Evolutionary conservation across 2,797 vertebrate species (phyloP).

Genomic region (Champsocephalus gunnari): DNA sequence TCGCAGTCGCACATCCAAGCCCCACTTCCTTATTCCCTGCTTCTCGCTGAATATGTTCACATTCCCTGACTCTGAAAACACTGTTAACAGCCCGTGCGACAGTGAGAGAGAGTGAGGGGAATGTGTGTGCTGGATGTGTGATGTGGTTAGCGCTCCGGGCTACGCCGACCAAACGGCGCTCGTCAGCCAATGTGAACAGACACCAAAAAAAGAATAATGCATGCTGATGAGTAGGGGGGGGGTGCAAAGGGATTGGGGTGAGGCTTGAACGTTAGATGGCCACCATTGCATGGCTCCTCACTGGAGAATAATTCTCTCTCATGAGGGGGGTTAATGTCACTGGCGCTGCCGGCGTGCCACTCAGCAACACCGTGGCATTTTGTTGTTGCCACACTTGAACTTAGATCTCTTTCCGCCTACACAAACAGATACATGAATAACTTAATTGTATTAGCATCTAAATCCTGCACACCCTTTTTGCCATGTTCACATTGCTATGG

Average conservation of each 20-base stretch:
- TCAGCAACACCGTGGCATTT: slow-evolving; percentile 47
- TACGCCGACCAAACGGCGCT: slow-evolving; percentile 46
- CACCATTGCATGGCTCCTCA: slow-evolving; percentile 23
- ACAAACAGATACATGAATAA: slow-evolving; percentile 26
- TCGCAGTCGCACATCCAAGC: slow-evolving; percentile 26
- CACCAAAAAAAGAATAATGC: slow-evolving; percentile 74
- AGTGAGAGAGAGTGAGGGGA: slow-evolving; percentile 39
- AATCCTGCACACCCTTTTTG: neutral
- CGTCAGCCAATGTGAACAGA: slow-evolving; percentile 66
- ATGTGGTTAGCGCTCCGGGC: slow-evolving; percentile 68
- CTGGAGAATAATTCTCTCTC: slow-evolving; percentile 81
- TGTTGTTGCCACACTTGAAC: slow-evolving; percentile 44
- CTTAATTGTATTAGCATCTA: neutral
- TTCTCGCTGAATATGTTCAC: slow-evolving; percentile 74
- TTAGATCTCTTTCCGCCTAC: slow-evolving; percentile 19
- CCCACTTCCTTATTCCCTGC: slow-evolving; percentile 9
- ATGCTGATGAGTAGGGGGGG: slow-evolving; percentile 66
- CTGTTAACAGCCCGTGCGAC: slow-evolving; percentile 66
- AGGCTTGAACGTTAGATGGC: slow-evolving; percentile 72
- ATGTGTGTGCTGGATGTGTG: slow-evolving; percentile 53
- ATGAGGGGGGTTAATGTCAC: slow-evolving; percentile 62
- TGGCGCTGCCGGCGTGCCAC: slow-evolving; percentile 37
- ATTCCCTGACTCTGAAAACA: slow-evolving; percentile 67
- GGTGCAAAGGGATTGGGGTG: slow-evolving; percentile 17
- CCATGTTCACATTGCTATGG: neutral